Evolutionary conservation across 2,888 invertebrate species (phyloP), one percentile per base, ranked within the genome.

Genomic region (Lithophane leautieri): DNA sequence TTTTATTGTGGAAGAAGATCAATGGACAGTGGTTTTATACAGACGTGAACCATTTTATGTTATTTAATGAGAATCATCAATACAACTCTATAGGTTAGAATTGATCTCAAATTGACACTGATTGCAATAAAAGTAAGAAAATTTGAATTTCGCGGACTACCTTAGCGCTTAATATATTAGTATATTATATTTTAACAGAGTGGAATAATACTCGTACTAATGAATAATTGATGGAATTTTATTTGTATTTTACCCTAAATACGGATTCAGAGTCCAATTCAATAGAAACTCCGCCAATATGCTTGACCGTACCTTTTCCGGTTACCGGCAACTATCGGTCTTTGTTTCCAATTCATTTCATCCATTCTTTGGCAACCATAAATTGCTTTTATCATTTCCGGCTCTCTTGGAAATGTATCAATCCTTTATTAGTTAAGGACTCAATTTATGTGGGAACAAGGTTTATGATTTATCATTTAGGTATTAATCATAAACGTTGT

Each of bases 261-360:
- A 14, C 4, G 14, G 40, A 54, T 62, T 34, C 22, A 34, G 28
- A 60, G n/a, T 61, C 11, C 40, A 58, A 73, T 56, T 70, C 56
- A 70, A 66, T 28, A 56, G 42, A 73, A 73, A 58, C 22, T 50
- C 67, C 42, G n/a, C 28, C 50, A 76, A 71, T 77, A 81, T 74
- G 19, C 61, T 70, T 70, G 73, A 75, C 63, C 58, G 61, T 70
- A 68, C 44, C 34, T 78, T 79, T 77, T 67, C 65, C 70, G 25
- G 70, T 73, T 81, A 65, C 67, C 76, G 76, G 22, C 73, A 77
- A 76, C 58, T 72, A 78, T 80, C 47, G 58, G 78, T 77, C 72
- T 76, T 83, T 81, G 70, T 82, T 85, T 83, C 77, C 86, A 70
- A 78, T 81, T 83, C 81, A 84, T 84, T 89, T 84, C 66, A 61